Percentiles rank a stretch among this genome's conserved stretches.
phyloP scores from a whole-genome alignment of 2,888 invertebrate genomes.

The Brachyptera putata region DNA sequence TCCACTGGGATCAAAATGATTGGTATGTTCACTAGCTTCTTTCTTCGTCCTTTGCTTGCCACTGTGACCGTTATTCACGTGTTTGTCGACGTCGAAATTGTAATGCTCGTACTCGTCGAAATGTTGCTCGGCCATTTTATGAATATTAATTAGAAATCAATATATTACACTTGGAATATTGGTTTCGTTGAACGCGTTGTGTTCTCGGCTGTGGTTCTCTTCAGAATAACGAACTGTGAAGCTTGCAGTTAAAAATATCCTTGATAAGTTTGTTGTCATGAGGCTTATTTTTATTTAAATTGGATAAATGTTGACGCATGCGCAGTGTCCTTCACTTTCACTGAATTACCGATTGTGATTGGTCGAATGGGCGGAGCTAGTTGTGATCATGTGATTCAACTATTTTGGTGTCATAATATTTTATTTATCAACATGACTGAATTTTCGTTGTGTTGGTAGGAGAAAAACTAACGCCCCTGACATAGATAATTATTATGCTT shows the following conservation, averaged over 20 bases:
- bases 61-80: conserved; percentile 78
- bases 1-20: conserved; percentile 87
- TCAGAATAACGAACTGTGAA: not conserved
- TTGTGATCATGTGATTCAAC: no score
- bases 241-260: conserved; percentile 15
- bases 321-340: conserved; percentile 11
- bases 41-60: conserved; percentile 89
- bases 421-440: no score
- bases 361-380: no score
- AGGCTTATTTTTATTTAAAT: conserved; percentile 11
- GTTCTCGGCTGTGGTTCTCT: not conserved
- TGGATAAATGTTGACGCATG: conserved; percentile 1
- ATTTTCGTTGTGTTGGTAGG: no score
- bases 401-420: no score
- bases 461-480: no score
- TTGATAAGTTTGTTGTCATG: conserved; percentile 1
- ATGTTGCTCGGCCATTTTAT: conserved; percentile 72
- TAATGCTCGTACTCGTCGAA: conserved; percentile 92
- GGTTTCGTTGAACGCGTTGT: not conserved
- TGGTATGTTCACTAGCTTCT: conserved; percentile 83
- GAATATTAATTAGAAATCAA: conserved; percentile 1
- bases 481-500: no score
- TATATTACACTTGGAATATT: not conserved
- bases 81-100: conserved; percentile 84
- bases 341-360: not conserved